Evolutionary conservation across 2,888 invertebrate genomes (phyloP).

Genomic region (Heliothis peltigera): DNA sequence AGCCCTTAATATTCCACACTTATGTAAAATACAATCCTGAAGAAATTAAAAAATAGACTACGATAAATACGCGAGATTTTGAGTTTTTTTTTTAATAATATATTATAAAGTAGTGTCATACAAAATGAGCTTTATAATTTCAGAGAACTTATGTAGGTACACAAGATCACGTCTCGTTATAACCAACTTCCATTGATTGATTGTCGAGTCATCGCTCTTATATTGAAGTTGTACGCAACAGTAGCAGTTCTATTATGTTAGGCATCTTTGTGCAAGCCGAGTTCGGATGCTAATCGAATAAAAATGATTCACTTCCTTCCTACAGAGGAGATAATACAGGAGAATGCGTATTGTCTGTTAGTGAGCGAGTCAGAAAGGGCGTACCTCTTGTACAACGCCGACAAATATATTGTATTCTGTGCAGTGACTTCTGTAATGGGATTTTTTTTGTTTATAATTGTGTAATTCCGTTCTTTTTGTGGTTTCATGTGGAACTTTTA

Average conservation of each 20-base stretch:
- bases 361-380: constrained; percentile 65
- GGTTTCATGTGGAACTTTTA: not conserved
- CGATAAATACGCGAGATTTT: too few species aligned
- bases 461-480: not conserved
- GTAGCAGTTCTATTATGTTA: constrained; percentile 65
- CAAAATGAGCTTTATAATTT: not conserved
- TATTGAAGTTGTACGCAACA: constrained; percentile 65
- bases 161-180: constrained; percentile 11
- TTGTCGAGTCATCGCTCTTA: constrained; percentile 60
- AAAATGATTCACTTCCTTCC: constrained; percentile 84
- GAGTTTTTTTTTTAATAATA: too few species aligned
- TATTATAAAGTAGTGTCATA: not conserved
- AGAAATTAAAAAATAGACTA: too few species aligned
- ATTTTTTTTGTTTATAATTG: constrained; percentile 27
- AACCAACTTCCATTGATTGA: constrained; percentile 49
- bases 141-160: not conserved
- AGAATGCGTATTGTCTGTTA: constrained; percentile 67
- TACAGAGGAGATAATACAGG: constrained; percentile 61
- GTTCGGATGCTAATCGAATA: constrained; percentile 76
- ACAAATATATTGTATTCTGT: constrained; percentile 63
- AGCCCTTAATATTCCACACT: too few species aligned
- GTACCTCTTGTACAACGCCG: constrained; percentile 69
- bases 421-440: constrained; percentile 53
- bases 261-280: constrained; percentile 68
- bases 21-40: too few species aligned